These are phyloP conservation scores for Aphrophora alni DNA, from an alignment of 2,888 invertebrate species.

Conservation along the genomic window DNA sequence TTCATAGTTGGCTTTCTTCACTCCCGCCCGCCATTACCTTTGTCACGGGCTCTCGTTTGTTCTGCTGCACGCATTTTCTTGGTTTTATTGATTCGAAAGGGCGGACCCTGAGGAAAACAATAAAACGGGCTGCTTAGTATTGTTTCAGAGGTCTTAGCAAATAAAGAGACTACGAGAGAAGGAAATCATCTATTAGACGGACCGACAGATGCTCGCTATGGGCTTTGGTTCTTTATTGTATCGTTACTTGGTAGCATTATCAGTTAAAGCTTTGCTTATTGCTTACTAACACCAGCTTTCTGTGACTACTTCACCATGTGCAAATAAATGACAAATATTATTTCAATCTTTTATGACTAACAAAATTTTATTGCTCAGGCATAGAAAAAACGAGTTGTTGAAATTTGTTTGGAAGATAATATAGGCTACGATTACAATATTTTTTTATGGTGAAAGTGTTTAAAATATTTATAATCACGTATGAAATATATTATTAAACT, in stretches of 20 bases:
- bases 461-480: too few relatives aligned
- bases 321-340: neutral
- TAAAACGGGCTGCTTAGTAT: conserved; percentile 18
- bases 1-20: conserved; percentile 15
- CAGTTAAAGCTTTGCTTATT: neutral
- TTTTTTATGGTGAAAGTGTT: too few relatives aligned
- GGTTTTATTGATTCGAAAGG: conserved; percentile 18
- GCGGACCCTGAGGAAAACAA: conserved; percentile 13
- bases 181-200: conserved; percentile 6
- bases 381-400: too few relatives aligned
- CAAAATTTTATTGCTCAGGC: neutral
- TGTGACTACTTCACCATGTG: neutral
- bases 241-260: neutral
- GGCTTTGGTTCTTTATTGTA: neutral
- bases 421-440: too few relatives aligned
- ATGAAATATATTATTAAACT: too few relatives aligned
- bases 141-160: conserved; percentile 3
- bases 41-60: conserved; percentile 19
- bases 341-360: neutral
- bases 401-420: too few relatives aligned
- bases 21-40: conserved; percentile 8
- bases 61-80: conserved; percentile 21
- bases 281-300: neutral
- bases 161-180: neutral
- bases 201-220: conserved; percentile 1